These are phyloP conservation scores for Drosophila eugracilis DNA, from an alignment of 1,140 invertebrate species.

Conservation along the genomic window DNA sequence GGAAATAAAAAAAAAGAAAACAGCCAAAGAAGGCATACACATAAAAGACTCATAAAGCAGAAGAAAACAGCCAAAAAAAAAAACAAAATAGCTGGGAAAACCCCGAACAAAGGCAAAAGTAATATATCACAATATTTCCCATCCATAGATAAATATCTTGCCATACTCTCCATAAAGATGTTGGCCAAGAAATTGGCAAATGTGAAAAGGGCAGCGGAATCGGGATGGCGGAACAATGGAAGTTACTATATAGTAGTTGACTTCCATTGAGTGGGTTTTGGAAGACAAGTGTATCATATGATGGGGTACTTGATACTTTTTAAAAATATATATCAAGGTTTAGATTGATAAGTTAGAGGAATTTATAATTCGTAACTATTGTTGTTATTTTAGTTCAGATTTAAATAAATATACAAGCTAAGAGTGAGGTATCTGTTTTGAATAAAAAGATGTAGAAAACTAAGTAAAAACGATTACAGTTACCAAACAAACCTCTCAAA, in stretches of 20 bases:
- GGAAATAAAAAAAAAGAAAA: constrained; percentile 22
- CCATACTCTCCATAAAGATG: constrained; percentile 33
- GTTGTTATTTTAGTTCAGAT: too few relatives aligned
- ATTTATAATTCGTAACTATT: too few relatives aligned
- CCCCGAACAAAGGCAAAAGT: constrained; percentile 20
- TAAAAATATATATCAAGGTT: too few relatives aligned
- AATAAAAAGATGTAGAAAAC: too few relatives aligned
- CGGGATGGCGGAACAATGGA: neutral
- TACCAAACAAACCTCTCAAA: too few relatives aligned
- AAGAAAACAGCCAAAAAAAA: constrained; percentile 5
- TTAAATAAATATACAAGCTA: too few relatives aligned
- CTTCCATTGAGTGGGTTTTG: neutral
- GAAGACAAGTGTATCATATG: neutral
- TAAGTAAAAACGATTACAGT: too few relatives aligned
- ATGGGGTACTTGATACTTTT: neutral
- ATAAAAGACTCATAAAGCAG: constrained; percentile 38
- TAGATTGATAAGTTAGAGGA: too few relatives aligned
- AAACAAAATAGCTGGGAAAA: constrained; percentile 21
- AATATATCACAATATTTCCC: constrained; percentile 44
- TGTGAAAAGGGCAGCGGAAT: neutral
- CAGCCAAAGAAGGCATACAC: constrained; percentile 41
- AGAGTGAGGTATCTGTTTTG: too few relatives aligned
- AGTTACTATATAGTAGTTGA: neutral
- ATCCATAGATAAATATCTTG: constrained; percentile 44
- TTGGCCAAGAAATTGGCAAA: constrained; percentile 15